Evolutionary conservation across 2,113 vertebrate genomes (phyloP).

Genomic region (Nibea albiflora): DNA sequence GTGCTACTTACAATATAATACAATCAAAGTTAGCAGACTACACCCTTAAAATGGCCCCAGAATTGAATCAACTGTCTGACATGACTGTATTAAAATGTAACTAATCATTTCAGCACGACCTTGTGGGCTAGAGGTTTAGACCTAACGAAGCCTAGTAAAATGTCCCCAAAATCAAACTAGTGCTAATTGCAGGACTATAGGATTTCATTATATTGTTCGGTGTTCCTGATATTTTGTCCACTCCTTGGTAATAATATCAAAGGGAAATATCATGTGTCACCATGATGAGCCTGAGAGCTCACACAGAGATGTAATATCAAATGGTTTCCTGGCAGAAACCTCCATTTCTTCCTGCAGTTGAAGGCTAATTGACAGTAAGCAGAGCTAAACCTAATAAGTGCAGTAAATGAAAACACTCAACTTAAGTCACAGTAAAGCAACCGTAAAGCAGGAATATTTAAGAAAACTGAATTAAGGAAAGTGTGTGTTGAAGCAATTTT

Average conservation of each 20-base stretch:
- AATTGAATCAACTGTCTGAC: background rate
- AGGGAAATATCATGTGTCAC: conserved; percentile 16
- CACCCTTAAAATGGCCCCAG: background rate
- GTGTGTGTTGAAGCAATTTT: background rate
- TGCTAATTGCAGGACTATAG: background rate
- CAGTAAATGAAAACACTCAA: conserved; percentile 23
- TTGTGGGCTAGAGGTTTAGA: background rate
- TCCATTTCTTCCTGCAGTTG: conserved; percentile 9
- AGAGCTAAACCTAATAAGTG: conserved; percentile 9
- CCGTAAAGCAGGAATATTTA: background rate
- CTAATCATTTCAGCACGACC: background rate
- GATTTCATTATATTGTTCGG: background rate
- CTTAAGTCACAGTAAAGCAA: background rate
- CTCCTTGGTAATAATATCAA: conserved; percentile 13
- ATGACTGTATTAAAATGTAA: background rate
- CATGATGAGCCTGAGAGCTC: conserved; percentile 5
- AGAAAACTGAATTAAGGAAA: background rate
- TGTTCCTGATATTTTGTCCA: conserved; percentile 18
- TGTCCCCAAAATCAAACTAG: too few species aligned
- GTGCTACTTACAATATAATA: background rate
- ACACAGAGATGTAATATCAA: conserved; percentile 19
- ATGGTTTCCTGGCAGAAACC: conserved; percentile 40
- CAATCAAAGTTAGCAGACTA: background rate
- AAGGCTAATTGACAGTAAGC: conserved; percentile 2
- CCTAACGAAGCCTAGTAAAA: too few species aligned